Evolutionary conservation across 2,888 invertebrate species (phyloP).

Genomic region (Geotrupes spiniger): DNA sequence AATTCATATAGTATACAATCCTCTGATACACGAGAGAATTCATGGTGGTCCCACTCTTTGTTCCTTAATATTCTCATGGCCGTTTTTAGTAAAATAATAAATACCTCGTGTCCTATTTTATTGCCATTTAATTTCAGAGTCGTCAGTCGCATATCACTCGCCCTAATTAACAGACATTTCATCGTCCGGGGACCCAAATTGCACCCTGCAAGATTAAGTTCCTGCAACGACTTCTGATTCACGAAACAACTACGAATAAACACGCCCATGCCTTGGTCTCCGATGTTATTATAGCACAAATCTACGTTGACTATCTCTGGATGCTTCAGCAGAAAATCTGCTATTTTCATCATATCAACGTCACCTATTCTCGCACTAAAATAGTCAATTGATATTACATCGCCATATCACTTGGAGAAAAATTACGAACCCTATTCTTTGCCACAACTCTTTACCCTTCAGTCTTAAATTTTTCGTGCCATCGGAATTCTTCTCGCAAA

Average conservation of each 20-base stretch:
- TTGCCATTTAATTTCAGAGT: slow-evolving; percentile 60
- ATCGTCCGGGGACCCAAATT: slow-evolving; percentile 52
- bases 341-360: slow-evolving; percentile 53
- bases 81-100: too few relatives aligned
- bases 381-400: background rate
- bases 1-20: too few relatives aligned
- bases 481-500: slow-evolving; percentile 55
- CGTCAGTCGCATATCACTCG: slow-evolving; percentile 48
- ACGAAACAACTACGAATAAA: slow-evolving; percentile 50
- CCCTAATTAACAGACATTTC: slow-evolving; percentile 31
- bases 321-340: slow-evolving; percentile 51
- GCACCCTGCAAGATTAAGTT: slow-evolving; percentile 60
- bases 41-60: too few relatives aligned
- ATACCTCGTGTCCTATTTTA: slow-evolving; percentile 54
- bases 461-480: slow-evolving; percentile 54
- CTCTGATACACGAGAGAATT: too few relatives aligned
- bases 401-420: background rate
- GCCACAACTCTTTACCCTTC: slow-evolving; percentile 54
- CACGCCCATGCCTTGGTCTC: slow-evolving; percentile 52
- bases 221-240: slow-evolving; percentile 50
- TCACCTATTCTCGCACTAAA: slow-evolving; percentile 51
- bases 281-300: slow-evolving; percentile 58
- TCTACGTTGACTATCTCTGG: slow-evolving; percentile 54
- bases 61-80: too few relatives aligned
- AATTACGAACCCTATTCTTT: slow-evolving; percentile 44